Conservation (phyloP, 2,113 vertebrate species). For the Labeo rohita region DNA sequence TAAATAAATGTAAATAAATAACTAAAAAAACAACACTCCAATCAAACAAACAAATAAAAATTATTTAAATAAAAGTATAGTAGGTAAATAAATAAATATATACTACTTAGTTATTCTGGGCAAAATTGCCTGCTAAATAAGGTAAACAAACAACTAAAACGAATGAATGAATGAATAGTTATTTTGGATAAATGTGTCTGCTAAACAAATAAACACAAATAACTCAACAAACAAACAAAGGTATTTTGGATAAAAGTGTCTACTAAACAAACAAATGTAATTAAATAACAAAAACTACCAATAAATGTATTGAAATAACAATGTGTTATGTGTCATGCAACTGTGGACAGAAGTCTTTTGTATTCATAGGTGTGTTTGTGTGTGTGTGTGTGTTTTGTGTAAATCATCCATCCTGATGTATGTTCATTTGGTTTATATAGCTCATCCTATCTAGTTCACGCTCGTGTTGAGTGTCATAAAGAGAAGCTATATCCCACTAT, state of each 20-base stretch:
- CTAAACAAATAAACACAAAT: neutral
- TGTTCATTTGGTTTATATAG: neutral
- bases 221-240: neutral
- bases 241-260: neutral
- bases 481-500: constrained; percentile 19
- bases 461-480: neutral
- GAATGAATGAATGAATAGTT: neutral
- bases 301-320: neutral
- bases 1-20: neutral
- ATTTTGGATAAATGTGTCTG: neutral
- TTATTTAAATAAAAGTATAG: neutral
- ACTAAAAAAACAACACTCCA: neutral
- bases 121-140: neutral
- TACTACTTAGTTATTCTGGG: neutral
- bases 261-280: neutral
- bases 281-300: neutral
- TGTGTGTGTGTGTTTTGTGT: neutral
- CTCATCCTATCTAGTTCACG: neutral
- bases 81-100: neutral
- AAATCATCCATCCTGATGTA: neutral
- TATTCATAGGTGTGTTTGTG: neutral
- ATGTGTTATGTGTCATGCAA: neutral
- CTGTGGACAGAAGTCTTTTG: neutral
- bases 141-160: neutral
- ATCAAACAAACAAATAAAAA: neutral